Conservation (phyloP, 2,113 vertebrate species). For the Misgurnus mizolepis region DNA sequence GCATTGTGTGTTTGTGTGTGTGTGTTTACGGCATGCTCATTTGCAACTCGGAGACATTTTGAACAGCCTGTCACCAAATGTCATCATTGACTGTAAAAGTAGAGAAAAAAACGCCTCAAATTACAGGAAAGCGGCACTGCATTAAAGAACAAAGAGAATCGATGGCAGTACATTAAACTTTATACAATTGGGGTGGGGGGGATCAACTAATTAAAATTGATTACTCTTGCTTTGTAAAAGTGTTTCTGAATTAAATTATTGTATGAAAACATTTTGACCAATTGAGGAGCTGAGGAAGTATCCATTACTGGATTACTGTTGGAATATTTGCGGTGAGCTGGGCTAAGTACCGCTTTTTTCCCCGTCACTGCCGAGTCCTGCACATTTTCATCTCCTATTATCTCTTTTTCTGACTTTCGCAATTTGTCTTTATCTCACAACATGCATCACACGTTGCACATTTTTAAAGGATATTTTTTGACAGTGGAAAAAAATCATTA, state of each 20-base stretch:
- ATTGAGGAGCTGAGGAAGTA: constrained; percentile 81
- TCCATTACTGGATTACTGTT: constrained; percentile 84
- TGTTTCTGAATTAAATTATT: constrained; percentile 88
- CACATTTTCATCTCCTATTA: constrained; percentile 73
- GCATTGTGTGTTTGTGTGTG: constrained; percentile 11
- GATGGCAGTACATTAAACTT: constrained; percentile 84
- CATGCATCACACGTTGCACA: neutral
- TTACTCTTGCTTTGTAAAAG: constrained; percentile 85
- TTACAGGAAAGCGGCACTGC: constrained; percentile 84
- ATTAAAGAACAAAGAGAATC: constrained; percentile 85
- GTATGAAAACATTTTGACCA: constrained; percentile 87
- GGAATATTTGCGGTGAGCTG: constrained; percentile 76
- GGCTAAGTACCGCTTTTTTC: constrained; percentile 72
- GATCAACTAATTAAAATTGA: constrained; percentile 87
- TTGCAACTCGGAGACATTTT: constrained; percentile 52
- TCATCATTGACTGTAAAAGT: constrained; percentile 76
- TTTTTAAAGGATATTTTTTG: neutral
- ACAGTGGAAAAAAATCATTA: neutral
- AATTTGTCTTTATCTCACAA: constrained; percentile 53
- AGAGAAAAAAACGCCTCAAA: constrained; percentile 70
- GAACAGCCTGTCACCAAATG: constrained; percentile 72
- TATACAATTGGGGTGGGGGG: constrained; percentile 71
- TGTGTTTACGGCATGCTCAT: constrained; percentile 4
- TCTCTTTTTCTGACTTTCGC: constrained; percentile 64
- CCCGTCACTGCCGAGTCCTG: constrained; percentile 62